phyloP scores from a whole-genome alignment of 2,113 vertebrate species.

The Craseonycteris thonglongyai region DNA sequence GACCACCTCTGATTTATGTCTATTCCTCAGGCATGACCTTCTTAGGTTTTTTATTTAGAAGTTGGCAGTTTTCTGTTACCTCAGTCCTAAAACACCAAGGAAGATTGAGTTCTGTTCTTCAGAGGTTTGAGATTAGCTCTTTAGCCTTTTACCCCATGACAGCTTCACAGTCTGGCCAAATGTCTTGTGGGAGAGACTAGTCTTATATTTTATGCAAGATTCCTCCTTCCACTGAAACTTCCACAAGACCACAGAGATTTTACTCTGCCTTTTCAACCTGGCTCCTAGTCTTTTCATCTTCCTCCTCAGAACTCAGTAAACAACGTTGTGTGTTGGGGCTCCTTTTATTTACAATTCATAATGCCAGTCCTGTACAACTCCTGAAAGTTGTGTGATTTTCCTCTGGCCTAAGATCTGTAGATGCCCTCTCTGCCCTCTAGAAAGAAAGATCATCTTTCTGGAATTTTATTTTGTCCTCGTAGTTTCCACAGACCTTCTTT shows the following conservation, averaged over 20 bases:
- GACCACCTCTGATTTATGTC: background rate
- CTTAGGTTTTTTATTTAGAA: constrained; percentile 4
- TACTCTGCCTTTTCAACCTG: background rate
- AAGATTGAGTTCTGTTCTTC: background rate
- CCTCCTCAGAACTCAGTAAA: background rate
- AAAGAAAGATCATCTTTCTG: background rate
- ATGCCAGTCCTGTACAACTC: background rate
- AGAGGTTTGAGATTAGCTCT: background rate
- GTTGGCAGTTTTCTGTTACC: background rate
- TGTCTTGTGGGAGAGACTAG: background rate
- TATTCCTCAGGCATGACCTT: background rate
- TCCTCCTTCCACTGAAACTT: background rate
- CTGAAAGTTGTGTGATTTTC: background rate
- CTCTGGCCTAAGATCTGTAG: background rate
- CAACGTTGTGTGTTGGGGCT: background rate
- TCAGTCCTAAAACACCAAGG: background rate
- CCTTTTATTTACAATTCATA: background rate
- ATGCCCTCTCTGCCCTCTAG: background rate
- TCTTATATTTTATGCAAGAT: background rate
- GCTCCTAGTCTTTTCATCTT: background rate
- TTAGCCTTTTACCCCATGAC: background rate
- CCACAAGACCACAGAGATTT: background rate
- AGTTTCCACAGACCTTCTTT: background rate
- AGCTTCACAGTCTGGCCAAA: background rate
- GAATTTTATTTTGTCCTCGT: background rate